Evolutionary conservation across 2,888 invertebrate genomes (phyloP), one percentile per base, ranked within the genome.

Genomic region (Trissonchulus sp.): DNA sequence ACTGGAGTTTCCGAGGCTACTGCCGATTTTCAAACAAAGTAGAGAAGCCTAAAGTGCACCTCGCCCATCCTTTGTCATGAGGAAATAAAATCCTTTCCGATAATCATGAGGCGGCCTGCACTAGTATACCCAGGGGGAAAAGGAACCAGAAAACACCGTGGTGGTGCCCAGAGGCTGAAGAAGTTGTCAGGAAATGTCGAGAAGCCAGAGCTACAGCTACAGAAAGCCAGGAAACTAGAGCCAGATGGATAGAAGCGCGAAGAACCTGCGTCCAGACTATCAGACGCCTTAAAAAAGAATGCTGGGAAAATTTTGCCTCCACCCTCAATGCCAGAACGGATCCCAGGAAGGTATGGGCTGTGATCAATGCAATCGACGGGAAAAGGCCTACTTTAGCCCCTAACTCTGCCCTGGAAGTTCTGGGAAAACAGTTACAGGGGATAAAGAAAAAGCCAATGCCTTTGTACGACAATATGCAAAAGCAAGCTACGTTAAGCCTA

Each of bases 391-490:
- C 8, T 23, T 48, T 23, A 48, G 23, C 48, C 23, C 23, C 48
- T 15, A 48, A 48, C 48, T 8, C 8, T 48, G 48, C 8, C 23
- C 48, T 48, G 23, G 8, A 23, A 15, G 48, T 23, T 48, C 48
- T 23, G 48, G 48, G 8, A 48, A 15, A 48, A 23, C 23, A 23
- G 48, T 48, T 15, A 23, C 23, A 8, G 68, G 68, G 18, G 35
- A 65, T n/a, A 33, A 65, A 33, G 35, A 28, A 8, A 65, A 65
- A 34, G 68, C 68, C 31, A 65, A 65, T 15, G 68, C 68, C 31
- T 65, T 65, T 65, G 68, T 65, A 8, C 68, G n/a, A n/a, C 33
- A 65, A 28, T 65, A 65, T 65, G 8, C 68, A n/a, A 69, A 36
- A 35, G 71, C 3, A n/a, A 69, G 71, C 37, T 28, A 69, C n/a